These are phyloP conservation scores for Brenthis daphne DNA, from an alignment of 2,888 invertebrate genomes.

Conservation along the genomic window DNA sequence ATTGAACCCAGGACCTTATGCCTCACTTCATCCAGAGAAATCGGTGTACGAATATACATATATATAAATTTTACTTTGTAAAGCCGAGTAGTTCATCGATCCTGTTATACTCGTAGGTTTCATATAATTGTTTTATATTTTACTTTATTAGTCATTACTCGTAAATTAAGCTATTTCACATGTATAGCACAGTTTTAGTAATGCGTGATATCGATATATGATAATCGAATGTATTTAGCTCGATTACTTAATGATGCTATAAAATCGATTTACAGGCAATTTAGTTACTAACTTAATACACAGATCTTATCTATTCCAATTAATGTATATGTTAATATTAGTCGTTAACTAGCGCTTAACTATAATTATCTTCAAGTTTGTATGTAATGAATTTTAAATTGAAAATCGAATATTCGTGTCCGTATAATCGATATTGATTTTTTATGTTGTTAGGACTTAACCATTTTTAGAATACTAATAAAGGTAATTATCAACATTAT, in stretches of 20 bases:
- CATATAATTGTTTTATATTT: slow-evolving; percentile 1
- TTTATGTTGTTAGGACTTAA: too few species aligned
- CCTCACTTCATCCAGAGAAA: neutral
- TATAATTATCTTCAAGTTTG: neutral
- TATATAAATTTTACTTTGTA: neutral
- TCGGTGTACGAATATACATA: neutral
- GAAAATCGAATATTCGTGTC: too few species aligned
- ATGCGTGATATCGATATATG: slow-evolving; percentile 48
- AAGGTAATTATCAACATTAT: too few species aligned
- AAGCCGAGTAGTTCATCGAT: too few species aligned
- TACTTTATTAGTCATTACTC: too few species aligned
- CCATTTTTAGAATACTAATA: too few species aligned
- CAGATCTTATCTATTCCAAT: slow-evolving; percentile 25
- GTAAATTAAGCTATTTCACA: slow-evolving; percentile 20
- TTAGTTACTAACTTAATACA: slow-evolving; percentile 24
- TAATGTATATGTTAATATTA: neutral
- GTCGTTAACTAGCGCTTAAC: neutral
- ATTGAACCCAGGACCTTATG: neutral
- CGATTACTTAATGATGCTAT: slow-evolving; percentile 63
- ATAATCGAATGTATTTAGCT: slow-evolving; percentile 50
- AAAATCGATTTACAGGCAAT: slow-evolving; percentile 47
- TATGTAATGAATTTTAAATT: neutral
- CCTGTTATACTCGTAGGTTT: too few species aligned
- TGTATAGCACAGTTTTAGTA: slow-evolving; percentile 36
- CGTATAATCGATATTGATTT: too few species aligned